These are phyloP conservation scores for Cydia fagiglandana DNA, from an alignment of 1,140 invertebrate genomes.

Conservation along the genomic window DNA sequence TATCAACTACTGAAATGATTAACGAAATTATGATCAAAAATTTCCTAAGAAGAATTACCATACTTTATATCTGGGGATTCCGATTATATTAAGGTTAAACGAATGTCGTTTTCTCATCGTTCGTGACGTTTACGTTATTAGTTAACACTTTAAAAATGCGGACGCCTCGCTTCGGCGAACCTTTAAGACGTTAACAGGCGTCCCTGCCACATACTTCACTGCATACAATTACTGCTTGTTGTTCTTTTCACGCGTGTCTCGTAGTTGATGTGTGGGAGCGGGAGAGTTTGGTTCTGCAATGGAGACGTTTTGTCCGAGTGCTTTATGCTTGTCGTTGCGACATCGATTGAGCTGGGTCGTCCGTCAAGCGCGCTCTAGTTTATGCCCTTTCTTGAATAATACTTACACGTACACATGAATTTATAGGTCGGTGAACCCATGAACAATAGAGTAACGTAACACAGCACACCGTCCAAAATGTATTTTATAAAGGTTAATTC, in stretches of 20 bases:
- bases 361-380: slow-evolving; percentile 28
- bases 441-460: background rate
- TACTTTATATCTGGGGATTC: background rate
- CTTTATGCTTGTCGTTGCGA: slow-evolving; percentile 38
- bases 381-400: slow-evolving; percentile 17
- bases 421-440: background rate
- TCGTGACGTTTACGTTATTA: slow-evolving; percentile 29
- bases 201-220: slow-evolving; percentile 34
- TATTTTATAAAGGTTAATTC: background rate
- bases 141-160: slow-evolving; percentile 40
- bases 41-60: background rate
- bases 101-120: slow-evolving; percentile 34
- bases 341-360: slow-evolving; percentile 32
- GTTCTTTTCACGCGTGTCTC: slow-evolving; percentile 34
- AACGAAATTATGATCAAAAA: slow-evolving; percentile 37
- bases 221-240: slow-evolving; percentile 38
- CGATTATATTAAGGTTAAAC: background rate
- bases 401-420: background rate
- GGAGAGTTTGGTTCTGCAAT: slow-evolving; percentile 32
- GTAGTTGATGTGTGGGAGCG: slow-evolving; percentile 41
- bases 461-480: background rate
- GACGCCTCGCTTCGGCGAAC: slow-evolving; percentile 30
- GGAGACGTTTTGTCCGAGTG: slow-evolving; percentile 44
- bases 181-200: slow-evolving; percentile 37
- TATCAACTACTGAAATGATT: slow-evolving; percentile 66